Evolutionary conservation across 1,140 invertebrate genomes (phyloP).

Genomic region (Procambarus virginalis): DNA sequence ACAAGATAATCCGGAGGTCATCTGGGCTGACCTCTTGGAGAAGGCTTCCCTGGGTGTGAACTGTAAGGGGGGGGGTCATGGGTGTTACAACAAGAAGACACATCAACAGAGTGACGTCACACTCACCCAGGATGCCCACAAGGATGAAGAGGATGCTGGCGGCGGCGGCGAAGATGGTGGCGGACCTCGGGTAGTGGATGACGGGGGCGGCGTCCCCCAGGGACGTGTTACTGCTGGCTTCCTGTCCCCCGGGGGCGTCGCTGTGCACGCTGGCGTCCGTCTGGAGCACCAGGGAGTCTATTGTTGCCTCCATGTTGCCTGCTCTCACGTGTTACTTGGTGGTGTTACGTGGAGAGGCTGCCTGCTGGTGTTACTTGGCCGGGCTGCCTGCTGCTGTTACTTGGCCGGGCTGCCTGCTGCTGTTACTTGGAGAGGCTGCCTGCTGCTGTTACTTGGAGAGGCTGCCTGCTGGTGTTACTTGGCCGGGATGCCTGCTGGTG

Average conservation of each 20-base stretch:
- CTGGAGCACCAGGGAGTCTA: slow-evolving; percentile 10
- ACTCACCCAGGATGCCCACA: slow-evolving; percentile 84
- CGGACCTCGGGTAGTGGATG: slow-evolving; percentile 80
- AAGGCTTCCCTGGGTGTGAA: no score
- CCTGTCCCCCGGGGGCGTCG: background rate
- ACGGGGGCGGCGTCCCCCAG: slow-evolving; percentile 19
- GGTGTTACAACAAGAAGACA: background rate
- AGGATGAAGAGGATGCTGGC: slow-evolving; percentile 86
- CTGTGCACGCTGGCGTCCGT: background rate
- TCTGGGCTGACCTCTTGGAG: no score
- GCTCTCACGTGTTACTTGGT: background rate
- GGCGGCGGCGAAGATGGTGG: slow-evolving; percentile 83
- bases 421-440: no score
- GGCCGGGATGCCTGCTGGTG: background rate
- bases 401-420: background rate
- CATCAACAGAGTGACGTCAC: background rate
- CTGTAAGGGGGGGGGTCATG: no score
- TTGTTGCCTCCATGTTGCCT: background rate
- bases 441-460: no score
- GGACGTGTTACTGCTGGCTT: background rate
- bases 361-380: background rate
- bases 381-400: background rate
- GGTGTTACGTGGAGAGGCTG: background rate
- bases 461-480: no score
- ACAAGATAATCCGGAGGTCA: no score